Percentiles rank a stretch among this genome's conserved stretches.
phyloP scores from a whole-genome alignment of 2,113 vertebrate species.

The Heterotilapia buettikoferi region DNA sequence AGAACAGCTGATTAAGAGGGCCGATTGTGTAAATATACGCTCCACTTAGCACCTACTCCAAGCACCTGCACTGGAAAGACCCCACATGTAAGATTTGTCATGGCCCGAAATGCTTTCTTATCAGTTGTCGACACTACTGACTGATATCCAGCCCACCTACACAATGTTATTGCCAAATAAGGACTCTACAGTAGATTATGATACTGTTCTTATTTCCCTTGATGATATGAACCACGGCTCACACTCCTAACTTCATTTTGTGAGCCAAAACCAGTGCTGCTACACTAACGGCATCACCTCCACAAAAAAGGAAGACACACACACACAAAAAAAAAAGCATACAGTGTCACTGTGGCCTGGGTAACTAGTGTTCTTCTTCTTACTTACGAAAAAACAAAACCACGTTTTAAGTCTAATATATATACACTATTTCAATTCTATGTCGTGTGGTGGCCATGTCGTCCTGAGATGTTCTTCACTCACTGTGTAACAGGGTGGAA shows the following conservation, averaged over 20 bases:
- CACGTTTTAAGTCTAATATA: not conserved
- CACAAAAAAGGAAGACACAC: not conserved
- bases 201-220: slow-evolving; percentile 27
- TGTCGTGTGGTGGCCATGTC: slow-evolving; percentile 3
- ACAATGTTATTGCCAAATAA: not conserved
- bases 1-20: not conserved
- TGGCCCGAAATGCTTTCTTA: not conserved
- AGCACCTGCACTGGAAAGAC: not conserved
- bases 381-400: not conserved
- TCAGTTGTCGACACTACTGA: not conserved
- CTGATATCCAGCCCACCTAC: not conserved
- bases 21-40: not conserved
- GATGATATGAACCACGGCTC: not conserved
- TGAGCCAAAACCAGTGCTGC: not conserved
- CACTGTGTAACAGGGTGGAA: not conserved
- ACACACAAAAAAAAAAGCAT: not conserved
- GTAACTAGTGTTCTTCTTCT: not conserved
- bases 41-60: not conserved
- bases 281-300: not conserved
- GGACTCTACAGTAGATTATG: not conserved
- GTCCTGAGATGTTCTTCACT: not conserved
- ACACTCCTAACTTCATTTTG: not conserved
- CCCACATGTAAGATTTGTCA: not conserved
- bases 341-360: not conserved
- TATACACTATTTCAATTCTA: not conserved